phyloP scores from a whole-genome alignment of 2,888 invertebrate genomes.

The Xanthia icteritia region DNA sequence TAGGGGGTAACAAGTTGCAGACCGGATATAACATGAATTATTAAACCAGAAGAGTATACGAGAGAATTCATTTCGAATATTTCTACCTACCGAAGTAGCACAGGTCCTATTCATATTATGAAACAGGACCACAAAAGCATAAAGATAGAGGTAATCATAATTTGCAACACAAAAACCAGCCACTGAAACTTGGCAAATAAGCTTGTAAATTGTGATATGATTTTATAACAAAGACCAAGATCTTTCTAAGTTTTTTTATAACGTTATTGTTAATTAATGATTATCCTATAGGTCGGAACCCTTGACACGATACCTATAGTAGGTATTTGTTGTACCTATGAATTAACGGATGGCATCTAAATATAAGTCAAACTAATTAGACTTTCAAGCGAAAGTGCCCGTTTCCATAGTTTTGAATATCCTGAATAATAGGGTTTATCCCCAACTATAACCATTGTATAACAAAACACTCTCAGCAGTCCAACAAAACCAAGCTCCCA shows the following conservation, averaged over 20 bases:
- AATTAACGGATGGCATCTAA: neutral
- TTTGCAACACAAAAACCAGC: neutral
- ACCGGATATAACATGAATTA: conserved; percentile 23
- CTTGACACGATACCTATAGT: neutral
- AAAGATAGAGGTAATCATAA: neutral
- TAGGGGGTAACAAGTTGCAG: neutral
- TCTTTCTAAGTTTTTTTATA: neutral
- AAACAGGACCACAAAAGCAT: neutral
- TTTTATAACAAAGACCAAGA: neutral
- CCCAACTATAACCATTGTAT: conserved; percentile 3
- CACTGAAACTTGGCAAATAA: neutral
- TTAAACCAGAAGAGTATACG: conserved; percentile 22
- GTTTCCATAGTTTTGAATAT: conserved; percentile 15
- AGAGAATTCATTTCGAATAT: conserved; percentile 6
- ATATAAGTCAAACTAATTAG: neutral
- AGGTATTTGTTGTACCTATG: neutral
- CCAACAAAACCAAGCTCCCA: conserved; percentile 36
- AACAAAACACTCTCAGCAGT: conserved; percentile 22
- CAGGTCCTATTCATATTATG: neutral
- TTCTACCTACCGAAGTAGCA: neutral
- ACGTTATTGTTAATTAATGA: neutral
- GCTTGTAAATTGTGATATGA: neutral
- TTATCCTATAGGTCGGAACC: neutral
- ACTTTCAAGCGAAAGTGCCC: neutral
- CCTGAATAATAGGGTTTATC: conserved; percentile 3